These are phyloP conservation scores for Microcebus ravelobensis DNA, from an alignment of 2,113 vertebrate genomes.

Conservation along the genomic window DNA sequence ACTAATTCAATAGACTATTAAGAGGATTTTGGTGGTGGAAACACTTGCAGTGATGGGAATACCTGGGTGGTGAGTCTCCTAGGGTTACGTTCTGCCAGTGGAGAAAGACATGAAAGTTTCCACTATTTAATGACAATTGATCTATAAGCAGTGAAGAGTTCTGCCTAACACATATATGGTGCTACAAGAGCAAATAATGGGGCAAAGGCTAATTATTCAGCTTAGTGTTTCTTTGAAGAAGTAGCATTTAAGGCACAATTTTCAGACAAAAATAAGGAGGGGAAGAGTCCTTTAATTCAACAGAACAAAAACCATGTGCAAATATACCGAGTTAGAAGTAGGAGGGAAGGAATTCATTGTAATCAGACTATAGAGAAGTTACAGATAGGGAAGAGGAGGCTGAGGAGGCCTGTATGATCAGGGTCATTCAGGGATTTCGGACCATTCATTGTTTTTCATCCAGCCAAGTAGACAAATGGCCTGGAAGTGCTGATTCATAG, in stretches of 20 bases:
- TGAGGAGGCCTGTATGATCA: fast-evolving
- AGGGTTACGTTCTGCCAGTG: not conserved
- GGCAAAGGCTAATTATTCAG: too few species aligned
- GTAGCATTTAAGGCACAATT: not conserved
- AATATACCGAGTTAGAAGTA: not conserved
- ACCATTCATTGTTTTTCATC: not conserved
- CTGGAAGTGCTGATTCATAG: not conserved
- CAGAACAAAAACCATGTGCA: not conserved
- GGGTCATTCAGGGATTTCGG: too few species aligned
- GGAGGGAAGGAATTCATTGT: not conserved
- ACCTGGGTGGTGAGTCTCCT: not conserved
- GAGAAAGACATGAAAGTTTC: not conserved
- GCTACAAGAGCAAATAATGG: not conserved
- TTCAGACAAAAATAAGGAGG: not conserved
- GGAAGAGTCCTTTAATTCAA: not conserved
- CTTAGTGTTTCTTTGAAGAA: not conserved
- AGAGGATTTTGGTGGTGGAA: not conserved
- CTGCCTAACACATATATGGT: not conserved
- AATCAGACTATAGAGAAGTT: not conserved
- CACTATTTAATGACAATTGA: not conserved
- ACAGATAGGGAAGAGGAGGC: not conserved
- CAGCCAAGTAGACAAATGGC: not conserved
- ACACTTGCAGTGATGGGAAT: fast-evolving
- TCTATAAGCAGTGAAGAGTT: not conserved
- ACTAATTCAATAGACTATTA: not conserved